Base-by-base conservation (phyloP, 2,113 vertebrate species). In the Theristicus caerulescens region DNA sequence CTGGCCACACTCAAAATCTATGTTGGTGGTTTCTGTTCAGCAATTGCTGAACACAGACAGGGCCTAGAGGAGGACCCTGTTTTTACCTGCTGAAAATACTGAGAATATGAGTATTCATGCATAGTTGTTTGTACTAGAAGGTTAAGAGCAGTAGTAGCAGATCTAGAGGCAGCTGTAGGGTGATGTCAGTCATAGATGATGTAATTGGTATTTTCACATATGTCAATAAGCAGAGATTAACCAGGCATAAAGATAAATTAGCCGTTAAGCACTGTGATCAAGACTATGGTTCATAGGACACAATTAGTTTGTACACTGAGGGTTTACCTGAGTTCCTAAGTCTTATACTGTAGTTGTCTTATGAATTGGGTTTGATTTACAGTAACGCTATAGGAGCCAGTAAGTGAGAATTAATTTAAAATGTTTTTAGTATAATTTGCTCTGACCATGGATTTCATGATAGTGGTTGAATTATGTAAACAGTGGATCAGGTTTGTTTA, bases 141-240 rank as follows among this genome's bases (percentile, higher is more conserved):
- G 19, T 49, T 90, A 34, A 91, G 66, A 73, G 36, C 34, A n/a
- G 36, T 69, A 27, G 22, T 88, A 11, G 59, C 20, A 46, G 54
- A 51, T 80, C 67, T 81, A 16, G 32, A 72, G 65, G 59, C 85
- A 81, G 18, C 55, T 46, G 26, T 58, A 42, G n/a, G n/a, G n/a
- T 62, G 13, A 36, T 78, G 59, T 77, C 64, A 47, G 51, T 77
- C n/a, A 22, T 17, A 65, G 78, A 19, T 86, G 58, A 58, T 72
- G 20, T 46, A 78, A 69, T 24, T 55, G 52, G 64, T 5, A 16
- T 87, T 93, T 96, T 92, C 46, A 78, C 11, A 2, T 73, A 40
- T 52, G 69, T 84, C 86, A 89, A 14, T 84, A 94, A 91, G 25
- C 24, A 67, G 59, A 91, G 51, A 89, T 84, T 88, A 93, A 93